These are phyloP conservation scores for Acholoe squamosa DNA, from an alignment of 2,888 invertebrate species.

Conservation along the genomic window DNA sequence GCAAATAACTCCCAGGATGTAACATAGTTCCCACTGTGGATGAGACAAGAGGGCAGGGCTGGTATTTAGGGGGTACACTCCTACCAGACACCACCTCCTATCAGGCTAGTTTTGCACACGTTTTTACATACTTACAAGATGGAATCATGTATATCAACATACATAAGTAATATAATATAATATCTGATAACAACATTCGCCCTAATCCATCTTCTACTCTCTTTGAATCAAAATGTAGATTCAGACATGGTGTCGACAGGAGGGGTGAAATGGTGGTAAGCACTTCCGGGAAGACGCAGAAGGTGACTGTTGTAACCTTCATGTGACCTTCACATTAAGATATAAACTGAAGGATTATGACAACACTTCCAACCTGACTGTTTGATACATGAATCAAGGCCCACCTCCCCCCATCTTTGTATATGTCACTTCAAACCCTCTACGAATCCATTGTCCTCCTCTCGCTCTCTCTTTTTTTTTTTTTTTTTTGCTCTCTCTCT, in stretches of 20 bases:
- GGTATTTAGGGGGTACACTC: not conserved
- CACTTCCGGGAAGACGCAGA: slow-evolving; percentile 51
- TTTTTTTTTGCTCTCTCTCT: not conserved
- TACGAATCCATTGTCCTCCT: not conserved
- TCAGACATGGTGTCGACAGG: slow-evolving; percentile 33
- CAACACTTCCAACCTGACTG: not conserved
- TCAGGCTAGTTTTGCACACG: slow-evolving; percentile 5
- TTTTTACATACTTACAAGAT: slow-evolving; percentile 13
- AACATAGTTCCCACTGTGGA: not conserved
- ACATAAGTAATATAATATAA: slow-evolving; percentile 19
- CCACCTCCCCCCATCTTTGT: not conserved
- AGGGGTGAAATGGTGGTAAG: slow-evolving; percentile 35
- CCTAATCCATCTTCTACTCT: not conserved
- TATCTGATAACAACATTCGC: not conserved
- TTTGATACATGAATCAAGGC: not conserved
- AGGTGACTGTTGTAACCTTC: not conserved
- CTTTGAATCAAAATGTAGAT: slow-evolving; percentile 1
- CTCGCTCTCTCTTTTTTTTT: not conserved
- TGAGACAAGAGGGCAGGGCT: not conserved
- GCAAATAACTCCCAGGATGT: not conserved
- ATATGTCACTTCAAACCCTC: not conserved
- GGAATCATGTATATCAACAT: not conserved
- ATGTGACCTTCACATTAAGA: not conserved
- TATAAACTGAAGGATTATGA: not conserved
- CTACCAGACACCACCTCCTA: slow-evolving; percentile 14